A percentile compares a stretch with the other conserved stretches of the same genome.
Evolutionary conservation across 1,140 invertebrate species (phyloP).

Genomic region (Cydia splendana): DNA sequence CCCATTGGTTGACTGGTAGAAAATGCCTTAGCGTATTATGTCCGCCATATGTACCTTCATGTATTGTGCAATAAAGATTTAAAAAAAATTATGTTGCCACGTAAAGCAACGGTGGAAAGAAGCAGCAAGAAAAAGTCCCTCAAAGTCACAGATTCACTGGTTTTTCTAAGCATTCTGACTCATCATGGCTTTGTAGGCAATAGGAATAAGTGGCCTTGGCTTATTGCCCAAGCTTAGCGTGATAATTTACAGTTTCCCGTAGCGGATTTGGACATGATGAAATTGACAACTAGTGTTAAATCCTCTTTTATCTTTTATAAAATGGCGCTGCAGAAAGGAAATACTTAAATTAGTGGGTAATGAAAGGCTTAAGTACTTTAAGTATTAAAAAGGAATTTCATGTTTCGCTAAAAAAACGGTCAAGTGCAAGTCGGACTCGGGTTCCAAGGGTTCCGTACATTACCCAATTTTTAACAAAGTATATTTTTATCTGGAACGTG

Average conservation of each 20-base stretch:
- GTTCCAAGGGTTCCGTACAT: too few relatives aligned
- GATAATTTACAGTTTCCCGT: constrained; percentile 26
- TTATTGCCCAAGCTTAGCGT: constrained; percentile 24
- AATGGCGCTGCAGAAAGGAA: not conserved
- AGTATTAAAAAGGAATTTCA: not conserved
- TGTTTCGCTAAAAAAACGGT: not conserved
- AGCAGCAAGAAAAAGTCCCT: too few relatives aligned
- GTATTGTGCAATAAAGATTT: too few relatives aligned
- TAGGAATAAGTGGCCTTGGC: not conserved
- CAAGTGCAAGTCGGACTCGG: too few relatives aligned
- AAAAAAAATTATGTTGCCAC: too few relatives aligned
- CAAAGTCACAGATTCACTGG: not conserved
- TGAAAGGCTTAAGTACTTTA: not conserved
- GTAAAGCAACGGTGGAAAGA: too few relatives aligned
- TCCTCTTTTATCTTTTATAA: not conserved
- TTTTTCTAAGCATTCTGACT: not conserved
- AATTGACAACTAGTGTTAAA: constrained; percentile 4
- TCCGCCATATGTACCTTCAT: too few relatives aligned
- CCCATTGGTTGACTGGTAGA: too few relatives aligned
- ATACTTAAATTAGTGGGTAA: not conserved
- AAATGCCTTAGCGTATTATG: too few relatives aligned
- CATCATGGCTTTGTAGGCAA: not conserved
- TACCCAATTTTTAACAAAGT: too few relatives aligned
- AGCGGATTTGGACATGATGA: constrained; percentile 6
- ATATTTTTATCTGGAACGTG: too few relatives aligned